Base-by-base conservation (phyloP, 2,888 invertebrate genomes). In the Heliconius ethilla region DNA sequence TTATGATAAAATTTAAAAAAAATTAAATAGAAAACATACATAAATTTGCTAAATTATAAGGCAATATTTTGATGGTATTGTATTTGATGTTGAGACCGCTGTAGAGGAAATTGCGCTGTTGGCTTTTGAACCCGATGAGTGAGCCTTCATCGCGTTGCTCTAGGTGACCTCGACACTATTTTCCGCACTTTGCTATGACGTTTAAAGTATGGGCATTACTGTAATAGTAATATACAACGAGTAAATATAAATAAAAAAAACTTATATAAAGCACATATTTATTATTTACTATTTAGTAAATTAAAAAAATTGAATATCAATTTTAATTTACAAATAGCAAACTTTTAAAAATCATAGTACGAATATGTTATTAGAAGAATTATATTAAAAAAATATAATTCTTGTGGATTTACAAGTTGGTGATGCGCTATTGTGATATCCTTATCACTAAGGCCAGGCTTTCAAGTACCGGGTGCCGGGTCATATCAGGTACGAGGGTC, bases 101-200 rank as follows among this genome's bases (percentile, higher is more conserved):
- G 69, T 40, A 72, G 88, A 89, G 92, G 88, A 87, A 89, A 91
- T 91, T 87, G 89, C 86, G 87, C 87, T 85, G 85, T 92, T 93
- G 90, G 87, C 93, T 91, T 92, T 92, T 92, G 92, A 93, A 90
- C 93, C 89, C 91, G 91, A 88, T 91, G 92, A 92, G 91, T 92
- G 91, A 93, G 92, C 91, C 92, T 92, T 92, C 90, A 90, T 85
- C 90, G 87, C 78, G 69, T 72, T 40, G 66, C 73, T 65, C 69
- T 66, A 45, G 75, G 75, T 76, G 66, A 77, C 29, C 80, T 75
- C 73, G 77, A 59, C 78, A 66, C 79, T 70, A 78, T 78, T 77
- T 80, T 76, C 79, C 80, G 78, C 78, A 66, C 65, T 79, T 80
- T 55, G 27, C 67, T 37, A 51, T 77, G 80, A 80, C 80, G 72